A percentile compares a stretch with the other conserved stretches of the same genome.
These are phyloP conservation scores for Patagioenas fasciata DNA, from an alignment of 2,113 vertebrate species.

Conservation along the genomic window DNA sequence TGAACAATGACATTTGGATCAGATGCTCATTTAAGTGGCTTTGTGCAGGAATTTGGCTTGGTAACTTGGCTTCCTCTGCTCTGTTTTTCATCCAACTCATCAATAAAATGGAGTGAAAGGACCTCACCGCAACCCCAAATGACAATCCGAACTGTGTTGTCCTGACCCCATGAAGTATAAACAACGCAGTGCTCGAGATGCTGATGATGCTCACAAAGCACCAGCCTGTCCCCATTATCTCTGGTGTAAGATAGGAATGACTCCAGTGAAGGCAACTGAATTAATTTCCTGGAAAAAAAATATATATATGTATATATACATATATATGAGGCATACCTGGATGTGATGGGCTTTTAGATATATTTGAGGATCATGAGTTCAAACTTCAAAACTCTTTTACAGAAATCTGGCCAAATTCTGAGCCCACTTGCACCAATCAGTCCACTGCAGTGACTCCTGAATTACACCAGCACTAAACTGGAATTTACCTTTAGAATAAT, in stretches of 20 bases:
- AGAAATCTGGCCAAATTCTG: background rate
- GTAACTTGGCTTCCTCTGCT: background rate
- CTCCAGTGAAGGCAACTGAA: background rate
- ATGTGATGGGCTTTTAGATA: background rate
- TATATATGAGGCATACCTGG: no score
- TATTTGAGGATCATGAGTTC: background rate
- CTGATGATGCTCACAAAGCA: background rate
- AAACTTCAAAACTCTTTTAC: background rate
- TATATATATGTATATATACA: no score
- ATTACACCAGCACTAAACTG: background rate
- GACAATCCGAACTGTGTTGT: rapidly evolving
- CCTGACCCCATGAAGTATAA: background rate
- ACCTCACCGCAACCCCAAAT: background rate
- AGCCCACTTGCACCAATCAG: background rate
- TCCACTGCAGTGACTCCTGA: background rate
- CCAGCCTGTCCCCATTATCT: background rate
- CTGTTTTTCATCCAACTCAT: background rate
- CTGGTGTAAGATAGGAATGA: background rate
- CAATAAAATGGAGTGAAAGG: background rate
- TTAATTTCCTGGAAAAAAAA: background rate
- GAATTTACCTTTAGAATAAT: background rate
- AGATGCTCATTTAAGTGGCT: background rate
- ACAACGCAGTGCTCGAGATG: background rate
- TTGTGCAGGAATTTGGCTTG: background rate
- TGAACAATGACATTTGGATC: background rate